phyloP scores from a whole-genome alignment of 23 tunicate species.

The Oikopleura albicans region DNA sequence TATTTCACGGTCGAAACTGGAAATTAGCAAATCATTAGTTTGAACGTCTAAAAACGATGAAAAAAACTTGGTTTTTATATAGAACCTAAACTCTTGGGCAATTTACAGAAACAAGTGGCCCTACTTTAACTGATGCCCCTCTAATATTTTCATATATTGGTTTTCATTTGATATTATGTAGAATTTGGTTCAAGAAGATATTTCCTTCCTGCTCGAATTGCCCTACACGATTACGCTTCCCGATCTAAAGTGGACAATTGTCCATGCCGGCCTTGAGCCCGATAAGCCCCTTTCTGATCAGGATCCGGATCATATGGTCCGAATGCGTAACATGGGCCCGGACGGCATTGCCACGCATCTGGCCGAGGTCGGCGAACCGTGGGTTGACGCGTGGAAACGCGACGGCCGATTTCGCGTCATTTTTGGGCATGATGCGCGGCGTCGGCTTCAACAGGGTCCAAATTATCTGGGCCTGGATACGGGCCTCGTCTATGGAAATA shows the following conservation, averaged over 20 bases:
- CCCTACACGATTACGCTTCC: constrained; percentile 67
- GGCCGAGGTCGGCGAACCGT: constrained; percentile 25
- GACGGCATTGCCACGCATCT: constrained; percentile 21
- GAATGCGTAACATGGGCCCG: constrained; percentile 42
- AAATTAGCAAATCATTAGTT: too few species aligned
- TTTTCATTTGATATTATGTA: too few species aligned
- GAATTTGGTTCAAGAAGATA: constrained; percentile 15
- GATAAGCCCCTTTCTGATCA: constrained; percentile 27
- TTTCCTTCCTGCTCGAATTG: constrained; percentile 29
- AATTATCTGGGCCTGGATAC: constrained; percentile 61
- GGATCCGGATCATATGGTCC: constrained; percentile 32
- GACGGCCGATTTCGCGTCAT: constrained; percentile 42
- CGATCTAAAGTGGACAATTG: constrained; percentile 26
- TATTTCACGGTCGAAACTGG: too few species aligned
- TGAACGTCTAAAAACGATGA: too few species aligned
- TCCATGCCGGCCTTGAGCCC: constrained; percentile 63
- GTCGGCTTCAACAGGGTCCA: constrained; percentile 26
- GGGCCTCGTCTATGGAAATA: constrained; percentile 72
- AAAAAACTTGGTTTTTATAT: too few species aligned
- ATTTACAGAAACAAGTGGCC: too few species aligned
- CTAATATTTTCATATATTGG: too few species aligned
- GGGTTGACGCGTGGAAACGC: constrained; percentile 47
- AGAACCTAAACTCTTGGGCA: too few species aligned
- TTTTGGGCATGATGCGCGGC: constrained; percentile 70
- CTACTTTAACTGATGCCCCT: too few species aligned